Evolutionary conservation across 2,888 invertebrate genomes (phyloP).

Genomic region (Boloria euphrosyne): DNA sequence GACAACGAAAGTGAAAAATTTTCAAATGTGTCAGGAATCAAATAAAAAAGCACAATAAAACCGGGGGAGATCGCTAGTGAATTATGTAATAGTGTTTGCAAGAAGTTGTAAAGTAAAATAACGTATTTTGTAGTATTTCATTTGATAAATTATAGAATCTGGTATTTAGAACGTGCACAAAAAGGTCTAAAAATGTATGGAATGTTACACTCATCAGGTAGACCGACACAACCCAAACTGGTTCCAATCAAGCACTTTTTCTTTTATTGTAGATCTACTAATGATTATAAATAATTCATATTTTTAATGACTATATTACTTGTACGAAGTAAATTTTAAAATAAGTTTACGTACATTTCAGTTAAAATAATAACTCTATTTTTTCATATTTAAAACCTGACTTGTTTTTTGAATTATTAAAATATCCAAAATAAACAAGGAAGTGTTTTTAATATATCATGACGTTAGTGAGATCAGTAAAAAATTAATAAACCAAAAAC

Average conservation of each 20-base stretch:
- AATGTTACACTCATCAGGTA: conserved; percentile 54
- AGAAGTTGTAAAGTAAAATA: background rate
- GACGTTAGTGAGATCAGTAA: conserved; percentile 12
- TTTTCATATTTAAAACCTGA: background rate
- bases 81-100: background rate
- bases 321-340: too few relatives aligned
- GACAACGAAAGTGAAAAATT: too few relatives aligned
- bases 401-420: background rate
- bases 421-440: conserved; percentile 17
- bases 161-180: conserved; percentile 22
- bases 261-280: conserved; percentile 19
- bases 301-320: too few relatives aligned
- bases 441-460: conserved; percentile 19
- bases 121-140: background rate
- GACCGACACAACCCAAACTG: conserved; percentile 45
- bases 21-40: too few relatives aligned
- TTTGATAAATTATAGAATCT: conserved; percentile 29
- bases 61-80: background rate
- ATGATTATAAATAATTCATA: conserved; percentile 21
- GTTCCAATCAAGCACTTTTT: conserved; percentile 42
- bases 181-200: conserved; percentile 44
- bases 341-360: too few relatives aligned
- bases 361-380: background rate
- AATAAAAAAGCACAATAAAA: too few relatives aligned
- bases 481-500: conserved; percentile 12